phyloP scores from a whole-genome alignment of 2,888 invertebrate genomes.

The Drosophila affinis region DNA sequence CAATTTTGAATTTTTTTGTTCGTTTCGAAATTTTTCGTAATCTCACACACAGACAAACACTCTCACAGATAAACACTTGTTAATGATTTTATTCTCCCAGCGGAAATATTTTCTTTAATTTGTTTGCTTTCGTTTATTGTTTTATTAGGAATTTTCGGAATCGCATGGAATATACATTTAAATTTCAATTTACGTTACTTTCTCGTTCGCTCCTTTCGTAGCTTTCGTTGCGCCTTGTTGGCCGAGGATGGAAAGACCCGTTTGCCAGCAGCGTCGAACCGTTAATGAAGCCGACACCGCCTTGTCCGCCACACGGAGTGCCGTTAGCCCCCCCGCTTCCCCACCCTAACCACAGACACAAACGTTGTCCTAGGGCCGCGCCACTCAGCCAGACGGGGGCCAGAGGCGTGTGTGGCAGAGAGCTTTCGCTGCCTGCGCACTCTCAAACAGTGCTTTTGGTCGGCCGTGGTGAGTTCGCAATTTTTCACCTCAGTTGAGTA shows the following conservation, averaged over 20 bases:
- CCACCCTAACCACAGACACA: conserved; percentile 37
- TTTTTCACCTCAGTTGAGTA: conserved; percentile 14
- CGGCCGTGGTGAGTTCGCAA: conserved; percentile 47
- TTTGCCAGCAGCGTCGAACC: conserved; percentile 72
- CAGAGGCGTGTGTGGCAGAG: background rate
- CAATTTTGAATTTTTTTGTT: conserved; percentile 55
- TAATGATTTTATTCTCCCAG: conserved; percentile 4
- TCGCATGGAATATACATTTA: conserved; percentile 20
- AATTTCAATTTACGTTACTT: conserved; percentile 32
- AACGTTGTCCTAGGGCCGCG: conserved; percentile 40
- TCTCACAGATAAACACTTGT: conserved; percentile 16
- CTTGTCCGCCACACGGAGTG: conserved; percentile 46
- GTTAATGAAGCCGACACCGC: conserved; percentile 70
- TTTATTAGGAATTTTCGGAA: conserved; percentile 11
- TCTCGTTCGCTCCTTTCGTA: conserved; percentile 21
- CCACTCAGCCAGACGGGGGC: background rate
- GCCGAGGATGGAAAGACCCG: conserved; percentile 48
- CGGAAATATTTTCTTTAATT: conserved; percentile 18
- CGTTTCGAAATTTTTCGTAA: conserved; percentile 58
- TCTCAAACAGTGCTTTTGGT: conserved; percentile 26
- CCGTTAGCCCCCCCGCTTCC: conserved; percentile 4
- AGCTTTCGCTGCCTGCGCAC: conserved; percentile 57
- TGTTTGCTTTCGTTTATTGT: conserved; percentile 32
- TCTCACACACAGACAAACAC: conserved; percentile 17
- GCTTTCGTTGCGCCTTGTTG: conserved; percentile 4